A percentile compares a stretch with the other conserved stretches of the same genome.
Evolutionary conservation across 1,140 invertebrate species (phyloP).

Genomic region (Drosophila sp.): DNA sequence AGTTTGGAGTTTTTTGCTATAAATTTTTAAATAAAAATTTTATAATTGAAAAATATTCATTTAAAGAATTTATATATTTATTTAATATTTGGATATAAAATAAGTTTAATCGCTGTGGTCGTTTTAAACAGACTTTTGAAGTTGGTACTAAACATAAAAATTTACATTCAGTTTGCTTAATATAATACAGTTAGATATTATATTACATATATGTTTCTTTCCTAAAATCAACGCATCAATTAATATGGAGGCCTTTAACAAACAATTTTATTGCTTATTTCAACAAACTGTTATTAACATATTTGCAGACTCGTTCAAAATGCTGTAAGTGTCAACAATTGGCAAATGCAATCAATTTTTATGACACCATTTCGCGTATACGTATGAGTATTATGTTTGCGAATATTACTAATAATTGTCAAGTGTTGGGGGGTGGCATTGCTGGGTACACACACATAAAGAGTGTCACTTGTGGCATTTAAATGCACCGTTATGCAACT

Average conservation of each 20-base stretch:
- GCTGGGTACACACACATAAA: neutral
- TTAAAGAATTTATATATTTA: too few species aligned
- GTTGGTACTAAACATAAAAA: too few species aligned
- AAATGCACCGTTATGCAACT: neutral
- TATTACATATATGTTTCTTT: too few species aligned
- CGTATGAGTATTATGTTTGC: neutral
- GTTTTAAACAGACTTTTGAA: too few species aligned
- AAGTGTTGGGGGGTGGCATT: neutral
- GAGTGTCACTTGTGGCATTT: neutral
- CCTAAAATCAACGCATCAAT: neutral
- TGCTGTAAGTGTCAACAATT: constrained; percentile 8
- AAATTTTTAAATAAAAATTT: too few species aligned
- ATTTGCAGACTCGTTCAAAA: constrained; percentile 4
- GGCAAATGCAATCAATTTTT: neutral
- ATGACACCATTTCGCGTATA: neutral
- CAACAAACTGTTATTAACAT: neutral
- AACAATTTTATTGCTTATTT: neutral
- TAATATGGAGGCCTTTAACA: neutral
- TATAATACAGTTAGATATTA: too few species aligned
- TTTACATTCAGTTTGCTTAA: too few species aligned
- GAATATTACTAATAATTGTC: neutral
- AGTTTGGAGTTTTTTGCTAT: too few species aligned
- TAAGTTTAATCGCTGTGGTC: too few species aligned
- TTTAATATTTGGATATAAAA: too few species aligned
- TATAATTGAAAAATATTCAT: too few species aligned